Conservation (phyloP, 2,113 vertebrate genomes). For the Onychostoma macrolepis region DNA sequence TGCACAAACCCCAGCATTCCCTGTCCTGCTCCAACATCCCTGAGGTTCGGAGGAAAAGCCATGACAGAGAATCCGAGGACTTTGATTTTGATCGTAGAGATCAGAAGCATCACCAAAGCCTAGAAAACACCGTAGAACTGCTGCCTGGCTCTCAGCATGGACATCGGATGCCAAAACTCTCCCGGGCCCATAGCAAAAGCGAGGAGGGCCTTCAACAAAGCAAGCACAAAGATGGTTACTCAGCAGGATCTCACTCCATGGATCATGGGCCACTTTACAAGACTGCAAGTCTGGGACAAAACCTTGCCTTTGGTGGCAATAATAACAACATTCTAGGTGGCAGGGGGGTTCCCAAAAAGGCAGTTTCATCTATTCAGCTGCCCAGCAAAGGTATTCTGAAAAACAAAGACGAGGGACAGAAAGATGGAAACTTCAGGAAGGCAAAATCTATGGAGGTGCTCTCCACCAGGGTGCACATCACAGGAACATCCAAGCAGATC, state of each 20-base stretch:
- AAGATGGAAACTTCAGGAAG: slow-evolving; percentile 70
- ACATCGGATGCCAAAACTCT: slow-evolving; percentile 57
- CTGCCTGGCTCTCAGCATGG: slow-evolving; percentile 8
- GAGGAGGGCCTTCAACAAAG: slow-evolving; percentile 67
- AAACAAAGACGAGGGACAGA: slow-evolving; percentile 64
- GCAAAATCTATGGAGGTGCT: slow-evolving; percentile 80
- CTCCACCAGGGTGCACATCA: slow-evolving; percentile 63
- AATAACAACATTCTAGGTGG: slow-evolving; percentile 61
- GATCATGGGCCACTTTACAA: slow-evolving; percentile 68
- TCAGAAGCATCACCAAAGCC: not conserved
- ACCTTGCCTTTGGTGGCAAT: slow-evolving; percentile 67
- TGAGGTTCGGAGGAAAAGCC: slow-evolving; percentile 61
- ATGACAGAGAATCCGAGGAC: slow-evolving; percentile 52
- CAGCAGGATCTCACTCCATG: slow-evolving; percentile 14
- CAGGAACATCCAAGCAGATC: slow-evolving; percentile 51
- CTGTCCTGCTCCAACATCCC: slow-evolving; percentile 77
- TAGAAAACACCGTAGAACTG: not conserved
- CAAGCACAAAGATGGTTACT: slow-evolving; percentile 34
- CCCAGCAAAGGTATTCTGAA: slow-evolving; percentile 79
- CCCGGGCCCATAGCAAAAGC: slow-evolving; percentile 72
- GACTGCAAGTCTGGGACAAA: slow-evolving; percentile 70
- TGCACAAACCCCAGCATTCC: slow-evolving; percentile 70
- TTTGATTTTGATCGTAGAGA: slow-evolving; percentile 10
- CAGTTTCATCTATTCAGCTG: slow-evolving; percentile 68
- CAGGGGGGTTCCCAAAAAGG: slow-evolving; percentile 64